These are phyloP conservation scores for Congeria kusceri DNA, from an alignment of 2,888 invertebrate genomes.

Conservation along the genomic window DNA sequence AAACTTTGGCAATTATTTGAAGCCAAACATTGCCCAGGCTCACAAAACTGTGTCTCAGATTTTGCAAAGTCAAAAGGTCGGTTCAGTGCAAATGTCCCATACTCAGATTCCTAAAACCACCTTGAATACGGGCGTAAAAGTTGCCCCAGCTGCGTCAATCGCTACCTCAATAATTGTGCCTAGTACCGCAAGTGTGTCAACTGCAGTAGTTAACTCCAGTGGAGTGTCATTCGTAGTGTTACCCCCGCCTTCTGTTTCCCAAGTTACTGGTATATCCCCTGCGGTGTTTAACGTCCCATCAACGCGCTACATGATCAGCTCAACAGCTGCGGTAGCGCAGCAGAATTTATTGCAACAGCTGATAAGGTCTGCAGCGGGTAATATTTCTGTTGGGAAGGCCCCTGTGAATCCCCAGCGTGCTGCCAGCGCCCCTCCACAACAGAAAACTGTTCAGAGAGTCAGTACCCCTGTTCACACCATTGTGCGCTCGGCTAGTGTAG, in stretches of 20 bases:
- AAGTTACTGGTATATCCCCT: slow-evolving; percentile 56
- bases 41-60: slow-evolving; percentile 65
- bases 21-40: slow-evolving; percentile 51
- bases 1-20: slow-evolving; percentile 41
- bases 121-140: not conserved
- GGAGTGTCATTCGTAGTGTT: slow-evolving; percentile 61
- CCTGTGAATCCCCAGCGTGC: slow-evolving; percentile 71
- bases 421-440: slow-evolving; percentile 77
- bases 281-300: slow-evolving; percentile 70
- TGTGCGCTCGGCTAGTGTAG: slow-evolving; percentile 80
- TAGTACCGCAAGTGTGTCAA: slow-evolving; percentile 35
- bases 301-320: slow-evolving; percentile 64
- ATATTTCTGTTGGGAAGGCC: slow-evolving; percentile 25
- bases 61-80: slow-evolving; percentile 60
- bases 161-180: slow-evolving; percentile 54
- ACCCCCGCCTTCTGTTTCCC: slow-evolving; percentile 56
- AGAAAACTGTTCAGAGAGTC: slow-evolving; percentile 58
- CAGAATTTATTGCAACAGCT: slow-evolving; percentile 63
- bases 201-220: slow-evolving; percentile 45
- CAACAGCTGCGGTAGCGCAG: slow-evolving; percentile 62
- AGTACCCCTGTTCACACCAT: slow-evolving; percentile 60
- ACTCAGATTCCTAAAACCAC: slow-evolving; percentile 22
- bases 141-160: slow-evolving; percentile 22
- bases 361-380: slow-evolving; percentile 63
- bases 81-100: not conserved